Evolutionary conservation across 1,140 invertebrate genomes (phyloP).

Genomic region (Littorina saxatilis): DNA sequence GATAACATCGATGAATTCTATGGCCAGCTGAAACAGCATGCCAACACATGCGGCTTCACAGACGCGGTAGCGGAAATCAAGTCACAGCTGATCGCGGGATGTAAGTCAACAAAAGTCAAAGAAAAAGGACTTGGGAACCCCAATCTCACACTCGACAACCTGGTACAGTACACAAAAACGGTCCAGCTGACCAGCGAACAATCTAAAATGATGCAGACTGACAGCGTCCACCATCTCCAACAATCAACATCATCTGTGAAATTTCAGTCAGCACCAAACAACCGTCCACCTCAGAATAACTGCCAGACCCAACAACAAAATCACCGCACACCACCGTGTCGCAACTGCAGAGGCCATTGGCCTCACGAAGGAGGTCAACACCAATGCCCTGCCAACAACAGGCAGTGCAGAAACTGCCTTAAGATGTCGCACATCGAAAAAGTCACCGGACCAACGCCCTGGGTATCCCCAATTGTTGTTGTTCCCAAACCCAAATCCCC

Average conservation of each 20-base stretch:
- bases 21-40: background rate
- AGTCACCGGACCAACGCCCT: slow-evolving; percentile 35
- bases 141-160: background rate
- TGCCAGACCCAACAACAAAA: background rate
- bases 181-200: background rate
- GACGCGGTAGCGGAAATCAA: slow-evolving; percentile 2
- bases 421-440: slow-evolving; percentile 33
- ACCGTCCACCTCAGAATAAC: too few relatives aligned
- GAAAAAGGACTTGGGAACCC: background rate
- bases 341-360: background rate
- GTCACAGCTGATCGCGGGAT: background rate
- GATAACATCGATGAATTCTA: slow-evolving; percentile 14
- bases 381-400: slow-evolving; percentile 6
- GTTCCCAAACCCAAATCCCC: slow-evolving; percentile 36
- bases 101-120: slow-evolving; percentile 6
- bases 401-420: background rate
- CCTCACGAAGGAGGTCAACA: background rate
- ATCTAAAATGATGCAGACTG: background rate
- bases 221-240: background rate
- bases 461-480: slow-evolving; percentile 30
- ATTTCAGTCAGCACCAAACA: background rate
- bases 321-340: too few relatives aligned
- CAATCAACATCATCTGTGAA: background rate
- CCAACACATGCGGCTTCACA: background rate
- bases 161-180: background rate